Percentiles rank a stretch among this genome's conserved stretches.
phyloP scores from a whole-genome alignment of 1,140 invertebrate genomes.

The Drosophila lowei region DNA sequence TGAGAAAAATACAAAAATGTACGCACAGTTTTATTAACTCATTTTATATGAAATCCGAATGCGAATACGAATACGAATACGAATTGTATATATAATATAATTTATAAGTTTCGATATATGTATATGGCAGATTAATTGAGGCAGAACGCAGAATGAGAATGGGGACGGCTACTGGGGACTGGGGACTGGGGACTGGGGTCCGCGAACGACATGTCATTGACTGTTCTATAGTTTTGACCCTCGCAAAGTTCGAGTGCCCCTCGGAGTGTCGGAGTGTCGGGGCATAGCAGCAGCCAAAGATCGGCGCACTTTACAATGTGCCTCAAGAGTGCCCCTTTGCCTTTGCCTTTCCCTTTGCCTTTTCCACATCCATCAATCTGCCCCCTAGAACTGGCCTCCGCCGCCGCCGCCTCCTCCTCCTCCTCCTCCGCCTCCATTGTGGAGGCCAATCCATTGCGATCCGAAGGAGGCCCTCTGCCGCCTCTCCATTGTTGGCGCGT shows the following conservation, averaged over 20 bases:
- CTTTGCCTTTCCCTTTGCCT: too few species aligned
- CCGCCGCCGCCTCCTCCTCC: constrained; percentile 1
- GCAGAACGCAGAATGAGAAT: constrained; percentile 23
- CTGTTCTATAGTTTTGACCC: constrained; percentile 78
- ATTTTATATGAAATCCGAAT: constrained; percentile 26
- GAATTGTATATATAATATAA: constrained; percentile 50
- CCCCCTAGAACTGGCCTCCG: constrained; percentile 11
- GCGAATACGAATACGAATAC: not conserved
- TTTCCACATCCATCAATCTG: too few species aligned
- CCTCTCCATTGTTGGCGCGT: constrained; percentile 37
- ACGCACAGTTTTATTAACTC: constrained; percentile 51
- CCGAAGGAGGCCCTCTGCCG: not conserved
- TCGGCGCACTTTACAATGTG: constrained; percentile 69
- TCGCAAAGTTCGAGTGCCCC: constrained; percentile 72
- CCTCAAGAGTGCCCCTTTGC: too few species aligned
- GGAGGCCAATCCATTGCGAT: constrained; percentile 45
- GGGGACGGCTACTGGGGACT: not conserved
- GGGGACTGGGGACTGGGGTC: too few species aligned
- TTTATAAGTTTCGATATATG: constrained; percentile 64
- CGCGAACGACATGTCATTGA: constrained; percentile 65
- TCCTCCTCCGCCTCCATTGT: constrained; percentile 20
- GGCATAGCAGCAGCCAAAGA: constrained; percentile 47
- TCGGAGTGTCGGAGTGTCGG: too few species aligned
- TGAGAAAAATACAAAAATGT: constrained; percentile 29
- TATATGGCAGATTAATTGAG: constrained; percentile 65